phyloP scores from a whole-genome alignment of 2,797 vertebrate species.

The Acipenser ruthenus region DNA sequence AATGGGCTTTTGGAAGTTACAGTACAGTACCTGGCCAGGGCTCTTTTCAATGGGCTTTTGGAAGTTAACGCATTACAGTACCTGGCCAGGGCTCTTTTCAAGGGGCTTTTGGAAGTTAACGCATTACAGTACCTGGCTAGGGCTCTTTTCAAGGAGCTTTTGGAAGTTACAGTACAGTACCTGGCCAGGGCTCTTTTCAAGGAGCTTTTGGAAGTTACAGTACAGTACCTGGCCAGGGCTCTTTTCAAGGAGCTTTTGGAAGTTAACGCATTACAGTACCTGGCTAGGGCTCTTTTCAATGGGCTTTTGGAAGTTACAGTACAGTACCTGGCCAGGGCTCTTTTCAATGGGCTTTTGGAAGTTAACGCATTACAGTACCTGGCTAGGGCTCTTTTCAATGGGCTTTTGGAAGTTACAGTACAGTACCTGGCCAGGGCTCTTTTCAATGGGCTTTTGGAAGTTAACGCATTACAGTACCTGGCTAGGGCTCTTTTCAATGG shows the following conservation, averaged over 20 bases:
- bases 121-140: too few relatives aligned
- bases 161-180: slow-evolving; percentile 44
- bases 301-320: slow-evolving; percentile 83
- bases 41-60: slow-evolving; percentile 84
- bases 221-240: too few relatives aligned
- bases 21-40: slow-evolving; percentile 71
- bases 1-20: too few relatives aligned
- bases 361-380: slow-evolving; percentile 62
- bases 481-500: slow-evolving; percentile 77
- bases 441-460: too few relatives aligned
- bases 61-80: slow-evolving; percentile 40
- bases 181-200: slow-evolving; percentile 79
- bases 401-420: slow-evolving; percentile 80
- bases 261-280: slow-evolving; percentile 55
- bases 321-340: too few relatives aligned
- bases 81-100: slow-evolving; percentile 81
- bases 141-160: too few relatives aligned
- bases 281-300: slow-evolving; percentile 75
- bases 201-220: slow-evolving; percentile 79
- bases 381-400: slow-evolving; percentile 74
- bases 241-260: too few relatives aligned
- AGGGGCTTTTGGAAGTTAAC: slow-evolving; percentile 78
- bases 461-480: slow-evolving; percentile 63
- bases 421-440: too few relatives aligned
- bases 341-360: too few relatives aligned